These are phyloP conservation scores for Onychostoma macrolepis DNA, from an alignment of 2,113 vertebrate species.

Conservation along the genomic window DNA sequence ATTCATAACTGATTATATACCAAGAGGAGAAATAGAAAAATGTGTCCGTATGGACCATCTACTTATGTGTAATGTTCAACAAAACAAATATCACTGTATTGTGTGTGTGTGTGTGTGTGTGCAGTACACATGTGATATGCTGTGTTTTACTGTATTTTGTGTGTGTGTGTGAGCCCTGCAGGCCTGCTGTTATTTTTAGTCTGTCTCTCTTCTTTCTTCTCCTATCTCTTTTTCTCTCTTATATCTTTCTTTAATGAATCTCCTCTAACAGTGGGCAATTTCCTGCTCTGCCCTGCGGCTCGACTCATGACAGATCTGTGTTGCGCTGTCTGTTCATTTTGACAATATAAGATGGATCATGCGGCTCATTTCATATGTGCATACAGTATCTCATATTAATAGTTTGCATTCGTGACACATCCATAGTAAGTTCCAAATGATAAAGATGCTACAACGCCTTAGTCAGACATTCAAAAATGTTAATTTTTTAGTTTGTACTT, in stretches of 20 bases:
- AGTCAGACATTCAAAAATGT: not conserved
- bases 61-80: not conserved
- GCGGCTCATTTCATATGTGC: too few species aligned
- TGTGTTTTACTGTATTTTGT: constrained; percentile 13
- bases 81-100: not conserved
- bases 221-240: constrained; percentile 1
- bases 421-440: not conserved
- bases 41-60: not conserved
- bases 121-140: not conserved
- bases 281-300: not conserved
- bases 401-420: not conserved
- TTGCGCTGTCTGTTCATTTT: constrained; percentile 1
- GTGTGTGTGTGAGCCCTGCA: constrained; percentile 32
- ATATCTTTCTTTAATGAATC: constrained; percentile 41
- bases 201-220: not conserved
- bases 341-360: not conserved
- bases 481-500: not conserved
- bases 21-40: not conserved
- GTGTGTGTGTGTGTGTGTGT: constrained; percentile 48
- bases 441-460: not conserved
- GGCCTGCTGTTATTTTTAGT: constrained; percentile 53
- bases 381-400: not conserved
- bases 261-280: constrained; percentile 6
- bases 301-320: not conserved
- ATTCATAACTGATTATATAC: not conserved